phyloP scores from a whole-genome alignment of 2,113 vertebrate species.

The Onychostoma macrolepis region DNA sequence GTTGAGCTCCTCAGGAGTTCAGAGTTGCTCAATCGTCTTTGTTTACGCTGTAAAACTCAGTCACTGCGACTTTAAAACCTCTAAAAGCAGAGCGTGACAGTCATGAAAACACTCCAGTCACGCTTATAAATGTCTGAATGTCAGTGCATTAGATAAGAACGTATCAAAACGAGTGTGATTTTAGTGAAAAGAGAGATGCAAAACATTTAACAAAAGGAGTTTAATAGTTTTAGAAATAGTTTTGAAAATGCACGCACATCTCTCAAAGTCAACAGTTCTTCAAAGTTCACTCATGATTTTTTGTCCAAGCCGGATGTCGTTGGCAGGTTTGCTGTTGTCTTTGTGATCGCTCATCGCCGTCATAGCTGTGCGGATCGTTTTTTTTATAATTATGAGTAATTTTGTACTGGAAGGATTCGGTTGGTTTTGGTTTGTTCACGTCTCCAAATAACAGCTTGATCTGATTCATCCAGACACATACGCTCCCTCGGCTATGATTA shows the following conservation, averaged over 20 bases:
- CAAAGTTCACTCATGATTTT: not conserved
- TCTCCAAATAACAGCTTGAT: slow-evolving; percentile 27
- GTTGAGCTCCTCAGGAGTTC: not conserved
- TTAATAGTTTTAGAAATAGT: not conserved
- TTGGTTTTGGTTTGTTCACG: not conserved
- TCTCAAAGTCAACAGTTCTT: not conserved
- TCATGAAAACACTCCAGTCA: not conserved
- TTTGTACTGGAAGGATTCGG: not conserved
- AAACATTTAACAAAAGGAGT: not conserved
- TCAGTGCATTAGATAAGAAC: not conserved
- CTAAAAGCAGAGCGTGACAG: not conserved
- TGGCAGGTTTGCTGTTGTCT: slow-evolving; percentile 6
- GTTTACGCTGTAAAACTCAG: not conserved
- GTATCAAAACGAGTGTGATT: not conserved
- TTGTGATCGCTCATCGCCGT: not conserved
- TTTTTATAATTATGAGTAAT: slow-evolving; percentile 1
- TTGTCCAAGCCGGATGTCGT: not conserved
- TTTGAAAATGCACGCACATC: not conserved
- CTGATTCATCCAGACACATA: slow-evolving; percentile 29
- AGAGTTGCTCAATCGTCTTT: not conserved
- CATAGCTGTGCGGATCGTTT: not conserved
- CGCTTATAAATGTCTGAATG: not conserved
- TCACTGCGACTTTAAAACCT: not conserved
- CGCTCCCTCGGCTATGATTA: slow-evolving; percentile 50
- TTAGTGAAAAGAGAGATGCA: not conserved